Conservation (phyloP, 1,140 invertebrate species). For the Macrosteles quadrilineatus region DNA sequence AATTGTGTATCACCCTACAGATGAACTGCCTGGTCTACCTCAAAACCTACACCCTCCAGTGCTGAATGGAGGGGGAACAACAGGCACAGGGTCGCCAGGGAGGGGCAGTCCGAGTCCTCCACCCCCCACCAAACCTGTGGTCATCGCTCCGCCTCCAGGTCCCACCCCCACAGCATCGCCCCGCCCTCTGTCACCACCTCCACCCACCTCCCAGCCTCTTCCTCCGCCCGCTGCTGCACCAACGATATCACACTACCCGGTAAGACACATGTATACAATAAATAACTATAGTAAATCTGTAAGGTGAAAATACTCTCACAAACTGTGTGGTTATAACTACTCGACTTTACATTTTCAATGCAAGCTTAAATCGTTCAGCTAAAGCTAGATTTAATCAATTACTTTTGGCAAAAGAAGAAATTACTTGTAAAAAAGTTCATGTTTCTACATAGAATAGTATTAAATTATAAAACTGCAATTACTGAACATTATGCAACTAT, state of each 20-base stretch:
- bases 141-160: conserved; percentile 14
- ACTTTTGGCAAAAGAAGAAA: too few relatives aligned
- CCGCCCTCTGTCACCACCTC: not conserved
- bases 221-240: conserved; percentile 25
- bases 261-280: too few relatives aligned
- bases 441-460: too few relatives aligned
- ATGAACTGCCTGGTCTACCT: conserved; percentile 13
- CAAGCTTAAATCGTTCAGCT: not conserved
- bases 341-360: not conserved
- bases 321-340: too few relatives aligned
- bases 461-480: too few relatives aligned
- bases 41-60: not conserved
- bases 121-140: conserved; percentile 4
- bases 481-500: too few relatives aligned
- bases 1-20: conserved; percentile 8
- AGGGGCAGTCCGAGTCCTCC: conserved; percentile 15
- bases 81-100: conserved; percentile 17
- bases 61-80: conserved; percentile 10
- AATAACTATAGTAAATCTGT: too few relatives aligned
- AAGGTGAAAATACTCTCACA: too few relatives aligned
- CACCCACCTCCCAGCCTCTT: not conserved
- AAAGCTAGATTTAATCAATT: not conserved
- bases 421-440: too few relatives aligned
- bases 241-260: conserved; percentile 27
- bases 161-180: conserved; percentile 2